Base-by-base conservation (phyloP, 2,113 vertebrate species). In the Glaucidium brasilianum region DNA sequence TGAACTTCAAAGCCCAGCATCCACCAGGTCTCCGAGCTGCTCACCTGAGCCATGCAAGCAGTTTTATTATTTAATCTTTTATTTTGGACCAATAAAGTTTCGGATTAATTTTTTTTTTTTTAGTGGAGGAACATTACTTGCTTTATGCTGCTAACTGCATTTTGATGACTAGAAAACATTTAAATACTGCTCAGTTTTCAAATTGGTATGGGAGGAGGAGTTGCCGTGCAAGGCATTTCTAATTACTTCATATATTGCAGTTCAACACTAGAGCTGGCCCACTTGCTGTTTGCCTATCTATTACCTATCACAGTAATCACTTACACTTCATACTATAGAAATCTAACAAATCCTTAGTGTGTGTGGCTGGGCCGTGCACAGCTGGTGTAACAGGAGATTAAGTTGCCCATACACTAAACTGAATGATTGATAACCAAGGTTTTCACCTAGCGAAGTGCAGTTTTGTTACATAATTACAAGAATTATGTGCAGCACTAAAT, bases 401-500 rank as follows among this genome's bases (percentile, higher is more conserved):
- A 97, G 95, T 97, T 98, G 95, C 91, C 93, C 85, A 75, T 97
- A 91, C 52, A 83, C 85, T 97, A 97, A 98, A 97, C 60, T 1
- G 13, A 94, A 91, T 96, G 97, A 98, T 97, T 91, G 96, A 98
- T 98, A 88, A 74, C 34, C 39, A 59, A 87, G 89, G 92, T 97
- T 98, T 97, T 90, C 96, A 97, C 96, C 96, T 91, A 96, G 80
- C 78, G 95, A 98, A 98, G 83, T 93, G 84, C 87, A 96, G 60
- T 97, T 98, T 98, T 94, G 72, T 96, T 97, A 89, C 85, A 97
- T 97, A 98, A 98, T 98, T 98, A 96, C 94, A 95, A 97, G 96
- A 97, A 96, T 97, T 97, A 96, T 96, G 95, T 94, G 84, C 76
- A 95, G 88, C 75, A 80, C 87, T 97, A 93, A 97, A 97, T 98